phyloP scores from a whole-genome alignment of 2,113 vertebrate genomes.

The Candoia aspera region DNA sequence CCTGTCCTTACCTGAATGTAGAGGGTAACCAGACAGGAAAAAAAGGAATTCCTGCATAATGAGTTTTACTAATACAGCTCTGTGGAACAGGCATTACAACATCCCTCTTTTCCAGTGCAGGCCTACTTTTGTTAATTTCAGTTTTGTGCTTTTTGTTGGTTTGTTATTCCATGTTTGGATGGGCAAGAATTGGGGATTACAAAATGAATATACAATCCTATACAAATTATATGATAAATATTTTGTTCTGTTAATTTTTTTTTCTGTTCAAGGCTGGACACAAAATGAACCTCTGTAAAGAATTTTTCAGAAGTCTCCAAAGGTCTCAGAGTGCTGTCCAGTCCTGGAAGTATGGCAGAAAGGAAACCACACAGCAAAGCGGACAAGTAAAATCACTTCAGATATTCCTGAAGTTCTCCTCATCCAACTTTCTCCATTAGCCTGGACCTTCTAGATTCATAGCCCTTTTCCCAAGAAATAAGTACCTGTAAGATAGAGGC shows the following conservation, averaged over 20 bases:
- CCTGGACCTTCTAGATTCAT: no score
- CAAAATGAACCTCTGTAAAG: not conserved
- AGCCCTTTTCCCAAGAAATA: no score
- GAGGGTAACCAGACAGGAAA: not conserved
- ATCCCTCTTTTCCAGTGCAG: not conserved
- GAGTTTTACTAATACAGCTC: not conserved
- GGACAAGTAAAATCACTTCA: not conserved
- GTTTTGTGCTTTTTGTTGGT: not conserved
- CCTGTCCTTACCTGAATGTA: not conserved
- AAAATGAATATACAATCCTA: not conserved
- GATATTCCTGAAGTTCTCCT: not conserved
- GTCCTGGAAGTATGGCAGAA: not conserved
- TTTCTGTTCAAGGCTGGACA: not conserved
- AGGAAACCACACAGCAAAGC: not conserved
- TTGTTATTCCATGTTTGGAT: not conserved
- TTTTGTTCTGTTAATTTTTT: not conserved
- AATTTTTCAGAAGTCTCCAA: not conserved
- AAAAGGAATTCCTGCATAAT: not conserved
- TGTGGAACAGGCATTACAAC: no score
- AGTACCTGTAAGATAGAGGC: no score
- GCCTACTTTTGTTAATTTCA: not conserved
- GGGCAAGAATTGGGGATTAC: not conserved
- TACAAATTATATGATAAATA: not conserved
- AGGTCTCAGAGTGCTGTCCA: not conserved
- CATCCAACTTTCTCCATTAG: not conserved